Base-by-base conservation (phyloP, 2,113 vertebrate species). In the Hippocampus zosterae region DNA sequence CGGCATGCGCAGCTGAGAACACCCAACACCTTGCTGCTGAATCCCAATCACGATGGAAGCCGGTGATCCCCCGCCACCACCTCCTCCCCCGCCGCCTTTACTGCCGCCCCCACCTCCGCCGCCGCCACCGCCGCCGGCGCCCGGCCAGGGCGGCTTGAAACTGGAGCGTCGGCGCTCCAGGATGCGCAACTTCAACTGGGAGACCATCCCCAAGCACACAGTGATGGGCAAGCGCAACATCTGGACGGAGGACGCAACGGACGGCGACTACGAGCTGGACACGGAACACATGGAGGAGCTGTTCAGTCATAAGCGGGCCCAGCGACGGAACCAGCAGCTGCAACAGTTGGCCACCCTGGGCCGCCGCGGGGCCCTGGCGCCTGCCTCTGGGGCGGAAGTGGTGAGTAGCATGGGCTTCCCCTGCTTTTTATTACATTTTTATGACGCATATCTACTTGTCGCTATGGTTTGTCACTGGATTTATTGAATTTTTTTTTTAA, bases 161-260 rank as follows among this genome's bases (percentile, higher is more conserved):
- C 76, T 46, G 21, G 37, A 18, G 1, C 81, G 16, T 19, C 80
- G 77, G 18, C 79, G 81, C 37, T 91, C 91, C 71, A 88, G 40
- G 79, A 89, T 95, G 84, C 90, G 93, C 40, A 92, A 90, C 73
- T 93, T 94, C 55, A 92, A 93, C 88, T 94, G 94, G 93, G 92
- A 93, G 8, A 85, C 91, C 3, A 85, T 94, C n/a, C 93, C 93
- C 4, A 88, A 88, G 19, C 81, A 92, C 60, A 91, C 80, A 0
- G 92, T 94, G 29, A 40, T 87, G 13, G 92, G 92, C 68, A 92
- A 90, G 40, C 87, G 83, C 72, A 94, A 93, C 70, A 91, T 94
- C 66, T 94, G 94, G 93, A 94, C 92, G 0, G 72, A 65, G 3
- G 85, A 92, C 44, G 84, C 82, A 60, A 75, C 74, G 4, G 77